Base-by-base conservation (phyloP, 2,888 invertebrate species). In the Mylabris sibirica region DNA sequence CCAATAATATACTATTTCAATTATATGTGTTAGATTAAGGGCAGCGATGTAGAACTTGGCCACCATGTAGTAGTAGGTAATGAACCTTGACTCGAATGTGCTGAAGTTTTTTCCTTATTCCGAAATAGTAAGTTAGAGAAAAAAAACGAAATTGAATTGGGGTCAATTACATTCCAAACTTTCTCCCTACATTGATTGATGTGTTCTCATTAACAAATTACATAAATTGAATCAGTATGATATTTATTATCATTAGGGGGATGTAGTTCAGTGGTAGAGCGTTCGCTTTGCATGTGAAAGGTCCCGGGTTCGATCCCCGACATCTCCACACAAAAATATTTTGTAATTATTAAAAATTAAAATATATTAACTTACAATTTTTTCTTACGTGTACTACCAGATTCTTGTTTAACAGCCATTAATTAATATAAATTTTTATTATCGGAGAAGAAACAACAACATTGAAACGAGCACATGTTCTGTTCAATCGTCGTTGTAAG, bases 181-280 rank as follows among this genome's bases (percentile, higher is more conserved):
- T 8, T 17, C n/a, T 5, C 17, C 3, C 12, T 2, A 17, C n/a
- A 6, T 44, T 44, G 17, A 2, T 14, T 4, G 3, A 38, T 38
- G 3, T 38, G 14, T 38, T 38, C 11, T 35, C 35, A 35, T 38
- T 38, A 12, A 38, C 12, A 2, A 14, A n/a, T n/a, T n/a, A n/a
- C n/a, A n/a, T n/a, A 0, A 14, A 12, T 38, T 38, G 12, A 38
- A 12, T 38, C 1, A 11, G 35, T 9, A 3, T 14, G 38, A 38
- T 14, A 38, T 38, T 12, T 12, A 11, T 35, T 12, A 17, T 17
- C 0, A 24, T 3, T 0, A 5, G 20, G 90, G 90, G 90, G 95
- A 94, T 95, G 94, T 95, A 95, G 95, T 95, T 95, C 95, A 95
- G 94, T 95, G 95, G 95, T 95, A 95, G 95, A 95, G 95, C 95